Base-by-base conservation (phyloP, 1,140 invertebrate genomes). In the Mamestra configurata region DNA sequence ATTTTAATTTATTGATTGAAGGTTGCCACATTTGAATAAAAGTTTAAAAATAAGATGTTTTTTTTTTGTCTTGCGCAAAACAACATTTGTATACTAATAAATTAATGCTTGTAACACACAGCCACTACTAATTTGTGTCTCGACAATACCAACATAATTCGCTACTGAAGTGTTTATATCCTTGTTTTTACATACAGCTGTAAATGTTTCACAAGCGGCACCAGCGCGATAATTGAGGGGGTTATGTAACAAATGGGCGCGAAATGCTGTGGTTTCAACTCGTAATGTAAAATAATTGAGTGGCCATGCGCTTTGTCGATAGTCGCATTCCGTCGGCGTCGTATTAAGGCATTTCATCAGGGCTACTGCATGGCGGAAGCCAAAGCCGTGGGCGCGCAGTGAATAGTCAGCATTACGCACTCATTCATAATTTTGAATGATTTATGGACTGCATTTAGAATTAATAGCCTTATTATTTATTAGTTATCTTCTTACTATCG, bases 271-370 rank as follows among this genome's bases (percentile, higher is more conserved):
- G 55, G 61, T 79, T 79, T 79, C 77, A 72, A 79, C 77, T 72
- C 40, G 51, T 79, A 79, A 61, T 57, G 51, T 55, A 70, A 46
- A 61, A 79, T 71, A 71, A 72, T 72, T 59, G 53, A 55, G 53
- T 71, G 27, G 15, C 66, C 40, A 78, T 78, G 27, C 37, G 55
- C 40, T 70, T 78, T 78, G 64, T 78, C 68, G 77, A 79, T 64
- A 61, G 77, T 37, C 53, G 77, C 77, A 79, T 79, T 79, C 77
- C 77, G 37, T 15, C 31, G 64, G 35, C 77, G 27, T 55, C 27
- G 31, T 66, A 68, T 55, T 68, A 43, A 55, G 68, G 84, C 86
- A 88, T 88, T 90, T 88, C 88, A 85, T 88, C 86, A 90, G 46
- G 59, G 83, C 79, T 82, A 79, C 72, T 75, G 43, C 43, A 4